These are phyloP conservation scores for Anas acuta DNA, from an alignment of 2,797 vertebrate genomes.

Conservation along the genomic window DNA sequence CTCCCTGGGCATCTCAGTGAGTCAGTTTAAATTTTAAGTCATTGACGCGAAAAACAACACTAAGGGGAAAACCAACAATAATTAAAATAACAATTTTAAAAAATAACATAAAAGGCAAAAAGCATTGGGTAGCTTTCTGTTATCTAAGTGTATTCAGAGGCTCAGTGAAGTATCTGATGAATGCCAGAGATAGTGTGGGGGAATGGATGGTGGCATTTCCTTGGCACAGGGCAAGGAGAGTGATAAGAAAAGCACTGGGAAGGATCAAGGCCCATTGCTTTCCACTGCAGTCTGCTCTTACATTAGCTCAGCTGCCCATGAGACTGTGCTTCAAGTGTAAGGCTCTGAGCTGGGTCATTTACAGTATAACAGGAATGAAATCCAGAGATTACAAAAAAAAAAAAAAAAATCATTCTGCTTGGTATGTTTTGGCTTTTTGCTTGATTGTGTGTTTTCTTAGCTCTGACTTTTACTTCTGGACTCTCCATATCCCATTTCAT, in stretches of 20 bases:
- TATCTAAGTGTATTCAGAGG: background rate
- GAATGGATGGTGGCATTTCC: background rate
- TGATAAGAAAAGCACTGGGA: background rate
- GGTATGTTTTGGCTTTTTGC: accelerated
- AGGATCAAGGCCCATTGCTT: background rate
- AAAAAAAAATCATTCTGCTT: background rate
- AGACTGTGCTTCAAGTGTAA: background rate
- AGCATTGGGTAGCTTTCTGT: background rate
- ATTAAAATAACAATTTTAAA: background rate
- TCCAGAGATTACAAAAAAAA: background rate
- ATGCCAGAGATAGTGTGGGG: background rate
- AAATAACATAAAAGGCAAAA: background rate
- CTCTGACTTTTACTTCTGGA: background rate
- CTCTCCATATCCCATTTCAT: background rate
- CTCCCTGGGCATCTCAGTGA: background rate
- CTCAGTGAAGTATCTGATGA: background rate
- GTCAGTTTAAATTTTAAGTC: background rate
- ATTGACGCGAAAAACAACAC: background rate
- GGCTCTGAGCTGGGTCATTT: background rate
- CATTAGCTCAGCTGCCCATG: background rate
- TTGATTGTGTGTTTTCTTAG: background rate
- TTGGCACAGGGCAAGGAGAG: background rate
- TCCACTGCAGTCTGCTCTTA: background rate
- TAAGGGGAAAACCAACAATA: background rate
- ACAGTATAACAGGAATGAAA: background rate